Evolutionary conservation across 2,797 vertebrate species (phyloP), one percentile per base, ranked within the genome.

Genomic region (Protonibea diacanthus): DNA sequence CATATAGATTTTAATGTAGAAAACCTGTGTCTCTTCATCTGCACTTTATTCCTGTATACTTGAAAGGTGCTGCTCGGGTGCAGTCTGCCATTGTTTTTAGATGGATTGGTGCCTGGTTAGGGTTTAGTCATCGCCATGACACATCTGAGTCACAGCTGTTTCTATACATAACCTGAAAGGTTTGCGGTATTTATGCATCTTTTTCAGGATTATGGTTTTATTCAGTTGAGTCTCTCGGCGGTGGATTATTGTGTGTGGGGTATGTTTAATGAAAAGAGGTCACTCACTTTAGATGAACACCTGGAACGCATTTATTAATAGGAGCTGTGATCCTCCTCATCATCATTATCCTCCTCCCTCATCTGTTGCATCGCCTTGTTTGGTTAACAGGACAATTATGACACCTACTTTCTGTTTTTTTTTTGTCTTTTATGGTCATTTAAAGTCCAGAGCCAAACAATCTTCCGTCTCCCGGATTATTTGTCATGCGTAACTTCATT

Each of bases 231-330:
- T 77, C 62, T 66, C 17, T 75, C 29, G 14, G 23, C 20, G 20
- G 42, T 63, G 63, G 74, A 76, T 88, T 78, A 83, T 51, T 47
- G 20, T 60, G 18, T 45, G 21, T 33, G 15, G 42, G 70, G 49
- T 51, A 63, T 59, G 52, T 82, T 83, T 45, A 42, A 64, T 83
- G n/a, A 76, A 76, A 67, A 77, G 61, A 70, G 75, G 62, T 78
- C 76, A 55, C 38, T 52, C 25, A 29, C 63, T 71, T 69, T 57
- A 42, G 62, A 62, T 60, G 40, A 68, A 44, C 53, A 58, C 61
- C 25, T 60, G 60, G 47, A 56, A 62, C 60, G 14, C 52, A 48
- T 71, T 62, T 23, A 62, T 58, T 66, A 76, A 68, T 47, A 15
- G 23, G 40, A 55, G 45, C 66, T 2, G 6, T 23, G 6, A 48